Evolutionary conservation across 2,888 invertebrate genomes (phyloP).

Genomic region (Lordiphosa fenestrarum): DNA sequence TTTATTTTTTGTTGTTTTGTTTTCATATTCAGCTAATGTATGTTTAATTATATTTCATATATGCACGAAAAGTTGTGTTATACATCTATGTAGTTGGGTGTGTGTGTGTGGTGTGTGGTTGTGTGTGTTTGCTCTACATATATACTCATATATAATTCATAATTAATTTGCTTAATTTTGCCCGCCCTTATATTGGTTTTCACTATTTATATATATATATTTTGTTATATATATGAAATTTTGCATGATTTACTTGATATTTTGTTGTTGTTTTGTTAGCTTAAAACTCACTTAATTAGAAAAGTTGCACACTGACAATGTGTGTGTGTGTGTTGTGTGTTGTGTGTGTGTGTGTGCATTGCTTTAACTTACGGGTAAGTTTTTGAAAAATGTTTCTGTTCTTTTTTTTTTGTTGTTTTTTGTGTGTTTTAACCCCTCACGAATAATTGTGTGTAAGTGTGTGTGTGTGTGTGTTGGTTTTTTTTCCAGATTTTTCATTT

Average conservation of each 20-base stretch:
- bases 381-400: constrained; percentile 37
- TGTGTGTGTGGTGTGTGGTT: constrained; percentile 22
- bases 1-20: constrained; percentile 22
- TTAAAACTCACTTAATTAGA: constrained; percentile 69
- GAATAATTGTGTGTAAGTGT: constrained; percentile 56
- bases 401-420: constrained; percentile 27
- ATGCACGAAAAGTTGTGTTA: constrained; percentile 56
- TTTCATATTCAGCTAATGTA: constrained; percentile 63
- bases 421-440: constrained; percentile 45
- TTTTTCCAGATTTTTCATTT: constrained; percentile 32
- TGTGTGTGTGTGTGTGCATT: constrained; percentile 44
- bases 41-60: constrained; percentile 62
- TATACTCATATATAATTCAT: constrained; percentile 57
- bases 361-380: constrained; percentile 69
- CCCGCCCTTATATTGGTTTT: constrained; percentile 70
- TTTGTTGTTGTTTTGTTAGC: constrained; percentile 50
- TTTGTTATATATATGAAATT: constrained; percentile 57
- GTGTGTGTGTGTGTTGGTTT: constrained; percentile 31
- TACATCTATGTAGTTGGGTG: constrained; percentile 57
- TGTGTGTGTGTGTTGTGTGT: constrained; percentile 1
- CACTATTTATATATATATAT: constrained; percentile 49
- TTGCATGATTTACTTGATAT: constrained; percentile 62
- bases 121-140: constrained; percentile 56
- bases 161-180: constrained; percentile 68
- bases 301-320: constrained; percentile 50